Evolutionary conservation across 2,113 vertebrate genomes (phyloP).

Genomic region (Rhinolophus ferrumequinum): DNA sequence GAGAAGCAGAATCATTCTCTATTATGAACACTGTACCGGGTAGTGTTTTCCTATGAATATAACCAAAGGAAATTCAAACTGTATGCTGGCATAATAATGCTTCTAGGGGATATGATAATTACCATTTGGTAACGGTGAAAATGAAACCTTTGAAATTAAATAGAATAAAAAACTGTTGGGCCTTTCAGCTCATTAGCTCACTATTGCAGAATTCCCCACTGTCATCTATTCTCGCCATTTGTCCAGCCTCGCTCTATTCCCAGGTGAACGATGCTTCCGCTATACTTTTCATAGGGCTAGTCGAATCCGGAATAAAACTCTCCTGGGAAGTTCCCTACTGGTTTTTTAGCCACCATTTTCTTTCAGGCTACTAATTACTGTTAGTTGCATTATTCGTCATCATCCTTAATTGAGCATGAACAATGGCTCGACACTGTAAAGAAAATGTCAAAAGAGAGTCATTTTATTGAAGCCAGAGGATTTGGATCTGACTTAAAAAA

Average conservation of each 20-base stretch:
- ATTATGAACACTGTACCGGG: neutral
- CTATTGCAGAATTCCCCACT: conserved; percentile 43
- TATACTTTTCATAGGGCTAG: conserved; percentile 22
- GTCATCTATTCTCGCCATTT: conserved; percentile 38
- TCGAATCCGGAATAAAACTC: conserved; percentile 57
- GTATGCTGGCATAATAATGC: neutral
- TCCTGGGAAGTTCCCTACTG: conserved; percentile 60
- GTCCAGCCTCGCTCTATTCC: conserved; percentile 38
- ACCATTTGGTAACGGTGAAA: conserved; percentile 54
- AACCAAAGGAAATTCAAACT: conserved; percentile 22
- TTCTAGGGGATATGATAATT: conserved; percentile 32
- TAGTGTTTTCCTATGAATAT: neutral
- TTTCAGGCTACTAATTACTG: conserved; percentile 75
- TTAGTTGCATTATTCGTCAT: conserved; percentile 74
- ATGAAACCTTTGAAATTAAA: conserved; percentile 68
- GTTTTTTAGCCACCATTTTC: conserved; percentile 55
- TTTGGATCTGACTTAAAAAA: conserved; percentile 39
- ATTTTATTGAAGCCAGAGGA: conserved; percentile 53
- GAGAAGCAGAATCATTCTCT: neutral
- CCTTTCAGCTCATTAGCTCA: conserved; percentile 69
- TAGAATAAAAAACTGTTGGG: neutral
- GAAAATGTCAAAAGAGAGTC: conserved; percentile 58
- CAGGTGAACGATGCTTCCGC: conserved; percentile 30
- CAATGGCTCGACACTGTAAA: conserved; percentile 60
- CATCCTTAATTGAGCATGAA: conserved; percentile 77